These are phyloP conservation scores for Girardinus metallicus DNA, from an alignment of 2,797 vertebrate species.

Conservation along the genomic window DNA sequence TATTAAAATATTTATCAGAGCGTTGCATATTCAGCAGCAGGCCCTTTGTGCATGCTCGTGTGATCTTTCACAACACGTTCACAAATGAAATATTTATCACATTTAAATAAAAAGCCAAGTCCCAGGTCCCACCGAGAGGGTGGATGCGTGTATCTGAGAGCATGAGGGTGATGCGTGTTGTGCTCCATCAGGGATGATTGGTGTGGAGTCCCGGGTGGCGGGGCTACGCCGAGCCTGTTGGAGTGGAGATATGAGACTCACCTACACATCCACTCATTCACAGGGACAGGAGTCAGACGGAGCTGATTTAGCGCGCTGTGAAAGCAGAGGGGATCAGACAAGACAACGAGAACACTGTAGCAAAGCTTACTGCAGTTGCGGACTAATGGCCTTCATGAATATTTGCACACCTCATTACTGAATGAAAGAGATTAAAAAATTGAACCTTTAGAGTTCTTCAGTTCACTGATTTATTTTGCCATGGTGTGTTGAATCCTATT, in stretches of 20 bases:
- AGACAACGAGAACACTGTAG: slow-evolving; percentile 28
- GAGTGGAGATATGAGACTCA: slow-evolving; percentile 72
- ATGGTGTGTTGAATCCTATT: neutral
- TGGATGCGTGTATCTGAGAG: slow-evolving; percentile 26
- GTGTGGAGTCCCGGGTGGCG: slow-evolving; percentile 64
- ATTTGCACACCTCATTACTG: neutral
- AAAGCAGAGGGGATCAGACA: slow-evolving; percentile 37
- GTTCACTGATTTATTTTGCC: neutral
- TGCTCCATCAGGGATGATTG: slow-evolving; percentile 67
- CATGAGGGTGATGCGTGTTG: slow-evolving; percentile 37
- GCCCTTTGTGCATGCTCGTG: slow-evolving; percentile 83
- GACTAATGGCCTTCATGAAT: slow-evolving; percentile 7
- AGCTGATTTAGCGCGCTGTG: slow-evolving; percentile 47
- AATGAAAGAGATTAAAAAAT: neutral
- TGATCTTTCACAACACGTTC: slow-evolving; percentile 84
- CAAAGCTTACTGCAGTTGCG: neutral
- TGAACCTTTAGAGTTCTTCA: neutral
- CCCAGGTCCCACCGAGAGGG: slow-evolving; percentile 46
- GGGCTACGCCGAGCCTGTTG: slow-evolving; percentile 69
- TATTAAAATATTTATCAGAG: slow-evolving; percentile 85
- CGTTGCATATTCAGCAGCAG: slow-evolving; percentile 83
- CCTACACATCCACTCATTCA: slow-evolving; percentile 68
- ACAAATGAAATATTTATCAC: slow-evolving; percentile 85
- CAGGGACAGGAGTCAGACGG: slow-evolving; percentile 60
- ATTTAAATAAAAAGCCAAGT: slow-evolving; percentile 84